Base-by-base conservation (phyloP, 2,113 vertebrate species). In the Neolamprologus kungweensis region DNA sequence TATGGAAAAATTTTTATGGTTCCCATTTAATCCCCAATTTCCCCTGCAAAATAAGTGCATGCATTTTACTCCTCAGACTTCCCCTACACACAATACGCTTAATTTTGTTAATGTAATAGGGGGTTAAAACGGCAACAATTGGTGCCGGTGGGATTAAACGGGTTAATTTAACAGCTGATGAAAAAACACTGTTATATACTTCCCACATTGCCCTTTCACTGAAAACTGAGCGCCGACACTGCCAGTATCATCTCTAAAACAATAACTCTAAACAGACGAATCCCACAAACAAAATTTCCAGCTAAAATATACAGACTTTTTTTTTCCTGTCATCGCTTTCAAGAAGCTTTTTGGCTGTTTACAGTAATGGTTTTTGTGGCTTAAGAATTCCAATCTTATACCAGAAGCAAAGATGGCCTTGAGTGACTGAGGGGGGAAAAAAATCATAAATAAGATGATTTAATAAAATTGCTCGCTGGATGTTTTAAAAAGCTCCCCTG, bases 401-500 rank as follows among this genome's bases (percentile, higher is more conserved):
- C 21, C 40, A 65, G n/a, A 54, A 31, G 23, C 58, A 60, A 78
- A 82, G 37, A 71, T 50, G 57, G 57, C 50, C 73, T 78, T 78
- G 45, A 80, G 75, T 79, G 71, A 50, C 84, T 51, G 82, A 26
- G 63, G 71, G 75, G 81, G 4, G 4, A 23, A 23, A 21, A 45
- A 75, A 11, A 10, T 82, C 16, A 53, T 84, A 54, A 86, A 73
- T 79, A 85, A 84, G 28, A 65, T 71, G 50, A 85, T 86, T 91
- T 47, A 83, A 63, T 40, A 80, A 87, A 80, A 85, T 33, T 87
- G 51, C 51, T 87, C 2, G 0, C 4, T 28, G 19, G 17, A 81
- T 88, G 53, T 80, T 86, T 79, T 37, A 82, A 91, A 51, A 92
- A 80, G 33, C 85, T 81, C 84, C 81, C 73, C 14, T 33, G 85